A percentile compares a stretch with the other conserved stretches of the same genome.
phyloP scores from a whole-genome alignment of 2,113 vertebrate species.

The Tautogolabrus adspersus region DNA sequence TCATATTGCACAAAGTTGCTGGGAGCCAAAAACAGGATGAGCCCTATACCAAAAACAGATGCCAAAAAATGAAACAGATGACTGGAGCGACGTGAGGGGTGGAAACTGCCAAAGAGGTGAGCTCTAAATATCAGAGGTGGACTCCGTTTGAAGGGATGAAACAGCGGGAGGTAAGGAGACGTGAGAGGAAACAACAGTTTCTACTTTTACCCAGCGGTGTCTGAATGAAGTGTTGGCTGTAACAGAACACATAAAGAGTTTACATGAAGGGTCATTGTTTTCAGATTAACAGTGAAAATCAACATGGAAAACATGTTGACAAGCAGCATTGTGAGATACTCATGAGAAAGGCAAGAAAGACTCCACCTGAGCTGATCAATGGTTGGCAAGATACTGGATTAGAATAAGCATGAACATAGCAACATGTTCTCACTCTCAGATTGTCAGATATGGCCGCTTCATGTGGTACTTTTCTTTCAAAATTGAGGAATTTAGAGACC shows the following conservation, averaged over 20 bases:
- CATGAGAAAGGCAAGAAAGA: too few relatives aligned
- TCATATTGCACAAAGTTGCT: slow-evolving; percentile 54
- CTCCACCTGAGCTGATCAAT: too few relatives aligned
- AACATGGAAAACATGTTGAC: too few relatives aligned
- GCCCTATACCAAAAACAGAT: slow-evolving; percentile 1
- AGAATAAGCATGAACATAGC: too few relatives aligned
- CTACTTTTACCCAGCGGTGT: not conserved
- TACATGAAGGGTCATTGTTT: too few relatives aligned
- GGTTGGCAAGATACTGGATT: too few relatives aligned
- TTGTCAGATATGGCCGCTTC: too few relatives aligned
- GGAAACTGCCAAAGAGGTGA: slow-evolving; percentile 19
- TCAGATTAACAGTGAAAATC: too few relatives aligned
- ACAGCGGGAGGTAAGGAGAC: not conserved
- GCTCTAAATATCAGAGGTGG: slow-evolving; percentile 15
- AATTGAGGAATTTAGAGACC: too few relatives aligned
- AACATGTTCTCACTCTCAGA: too few relatives aligned
- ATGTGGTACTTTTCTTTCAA: too few relatives aligned
- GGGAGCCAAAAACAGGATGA: slow-evolving; percentile 43
- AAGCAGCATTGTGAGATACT: too few relatives aligned
- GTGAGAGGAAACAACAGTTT: not conserved
- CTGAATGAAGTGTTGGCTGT: not conserved
- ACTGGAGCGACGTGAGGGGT: not conserved
- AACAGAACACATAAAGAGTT: not conserved
- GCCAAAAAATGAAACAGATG: slow-evolving; percentile 36
- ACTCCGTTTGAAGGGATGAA: slow-evolving; percentile 12